Conservation (phyloP, 2,888 invertebrate genomes). For the Philhelius pedissequus region DNA sequence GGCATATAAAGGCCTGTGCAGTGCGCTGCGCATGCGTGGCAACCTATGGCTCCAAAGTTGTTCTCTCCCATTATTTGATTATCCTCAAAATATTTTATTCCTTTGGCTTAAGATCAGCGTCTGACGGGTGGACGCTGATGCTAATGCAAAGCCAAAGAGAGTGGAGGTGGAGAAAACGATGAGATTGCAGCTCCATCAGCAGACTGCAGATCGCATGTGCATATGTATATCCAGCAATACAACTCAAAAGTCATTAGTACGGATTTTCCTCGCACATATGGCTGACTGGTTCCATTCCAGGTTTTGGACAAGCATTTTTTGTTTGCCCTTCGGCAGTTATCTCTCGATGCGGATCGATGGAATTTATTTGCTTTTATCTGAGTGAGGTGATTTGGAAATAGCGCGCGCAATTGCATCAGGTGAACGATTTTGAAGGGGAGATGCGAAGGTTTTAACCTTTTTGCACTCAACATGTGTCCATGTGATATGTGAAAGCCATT, state of each 20-base stretch:
- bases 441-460: slow-evolving; percentile 4
- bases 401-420: slow-evolving; percentile 45
- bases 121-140: no score
- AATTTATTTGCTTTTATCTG: slow-evolving; percentile 64
- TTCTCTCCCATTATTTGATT: slow-evolving; percentile 56
- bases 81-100: slow-evolving; percentile 53
- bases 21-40: slow-evolving; percentile 33
- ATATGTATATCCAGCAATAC: no score
- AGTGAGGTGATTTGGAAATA: slow-evolving; percentile 53
- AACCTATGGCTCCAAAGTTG: slow-evolving; percentile 4
- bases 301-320: slow-evolving; percentile 54
- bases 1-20: slow-evolving; percentile 26
- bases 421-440: not conserved
- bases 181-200: not conserved
- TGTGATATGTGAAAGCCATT: slow-evolving; percentile 61
- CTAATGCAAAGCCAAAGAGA: not conserved
- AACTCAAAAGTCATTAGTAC: slow-evolving; percentile 56
- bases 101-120: slow-evolving; percentile 34
- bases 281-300: slow-evolving; percentile 15
- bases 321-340: slow-evolving; percentile 64
- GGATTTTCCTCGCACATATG: slow-evolving; percentile 61
- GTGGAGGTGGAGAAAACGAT: not conserved
- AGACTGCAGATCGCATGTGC: no score
- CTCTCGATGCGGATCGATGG: slow-evolving; percentile 62
- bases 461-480: slow-evolving; percentile 46